phyloP scores from a whole-genome alignment of 2,797 vertebrate genomes.

The Gymnopithys bicolor region DNA sequence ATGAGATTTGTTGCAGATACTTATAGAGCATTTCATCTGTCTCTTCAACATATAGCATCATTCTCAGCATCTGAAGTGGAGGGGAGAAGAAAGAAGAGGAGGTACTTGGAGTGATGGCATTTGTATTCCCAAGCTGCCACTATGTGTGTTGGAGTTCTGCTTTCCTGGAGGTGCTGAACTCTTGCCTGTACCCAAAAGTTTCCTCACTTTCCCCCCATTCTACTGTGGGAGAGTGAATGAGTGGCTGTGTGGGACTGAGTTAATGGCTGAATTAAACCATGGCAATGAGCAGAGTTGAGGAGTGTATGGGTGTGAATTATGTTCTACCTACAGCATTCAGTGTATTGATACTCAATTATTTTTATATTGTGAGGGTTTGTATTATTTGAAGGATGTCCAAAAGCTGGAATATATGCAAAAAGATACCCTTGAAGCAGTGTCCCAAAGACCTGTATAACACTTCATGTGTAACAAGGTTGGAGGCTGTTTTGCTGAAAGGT shows the following conservation, averaged over 20 bases:
- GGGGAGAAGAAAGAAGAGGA: background rate
- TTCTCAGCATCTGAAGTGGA: background rate
- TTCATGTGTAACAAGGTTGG: background rate
- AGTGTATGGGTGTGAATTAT: background rate
- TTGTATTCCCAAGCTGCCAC: background rate
- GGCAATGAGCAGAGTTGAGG: background rate
- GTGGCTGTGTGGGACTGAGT: background rate
- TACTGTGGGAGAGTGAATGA: background rate
- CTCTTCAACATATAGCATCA: background rate
- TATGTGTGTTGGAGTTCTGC: background rate
- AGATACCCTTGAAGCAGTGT: background rate
- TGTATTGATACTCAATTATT: background rate
- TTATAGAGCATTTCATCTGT: background rate
- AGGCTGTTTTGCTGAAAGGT: background rate
- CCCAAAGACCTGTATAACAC: background rate
- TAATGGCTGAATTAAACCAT: background rate
- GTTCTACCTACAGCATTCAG: background rate
- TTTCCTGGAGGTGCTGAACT: background rate
- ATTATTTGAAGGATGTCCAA: background rate
- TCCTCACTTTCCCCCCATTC: background rate
- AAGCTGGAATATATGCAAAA: background rate
- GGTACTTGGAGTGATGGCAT: background rate
- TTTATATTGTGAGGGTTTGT: background rate
- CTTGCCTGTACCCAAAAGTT: background rate
- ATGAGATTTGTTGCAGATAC: background rate